Percentiles rank a stretch among this genome's conserved stretches.
Conservation (phyloP, 2,113 vertebrate species). For the Seriola aureovittata region DNA sequence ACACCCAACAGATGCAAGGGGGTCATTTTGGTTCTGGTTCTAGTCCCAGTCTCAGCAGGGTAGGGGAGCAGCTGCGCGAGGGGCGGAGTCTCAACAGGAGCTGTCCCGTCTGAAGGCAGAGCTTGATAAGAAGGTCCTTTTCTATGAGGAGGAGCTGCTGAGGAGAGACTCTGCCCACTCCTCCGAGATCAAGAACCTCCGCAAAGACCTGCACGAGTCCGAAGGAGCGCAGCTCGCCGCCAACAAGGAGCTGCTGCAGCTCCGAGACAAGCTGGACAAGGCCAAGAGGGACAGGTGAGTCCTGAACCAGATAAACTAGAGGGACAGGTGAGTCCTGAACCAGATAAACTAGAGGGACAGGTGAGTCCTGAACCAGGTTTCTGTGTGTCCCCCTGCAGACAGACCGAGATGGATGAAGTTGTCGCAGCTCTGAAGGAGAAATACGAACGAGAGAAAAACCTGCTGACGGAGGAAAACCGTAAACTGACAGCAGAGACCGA, state of each 20-base stretch:
- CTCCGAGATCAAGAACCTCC: conserved; percentile 91
- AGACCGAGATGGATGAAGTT: conserved; percentile 91
- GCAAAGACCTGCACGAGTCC: conserved; percentile 93
- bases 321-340: conserved; percentile 87
- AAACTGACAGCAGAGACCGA: conserved; percentile 91
- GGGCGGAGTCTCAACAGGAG: conserved; percentile 91
- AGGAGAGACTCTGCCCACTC: conserved; percentile 91
- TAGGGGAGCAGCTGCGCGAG: conserved; percentile 81
- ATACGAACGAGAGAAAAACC: conserved; percentile 89
- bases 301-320: conserved; percentile 30
- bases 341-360: neutral
- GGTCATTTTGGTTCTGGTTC: neutral
- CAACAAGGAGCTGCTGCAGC: conserved; percentile 91
- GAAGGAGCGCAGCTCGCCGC: conserved; percentile 91
- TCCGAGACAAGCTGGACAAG: conserved; percentile 95
- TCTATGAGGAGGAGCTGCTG: conserved; percentile 95
- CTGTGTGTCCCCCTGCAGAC: conserved; percentile 78
- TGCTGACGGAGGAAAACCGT: conserved; percentile 92
- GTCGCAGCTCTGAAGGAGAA: conserved; percentile 89
- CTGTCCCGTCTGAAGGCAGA: conserved; percentile 92
- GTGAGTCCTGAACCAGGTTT: neutral
- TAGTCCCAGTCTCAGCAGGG: conserved; percentile 86
- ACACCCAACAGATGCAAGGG: too few species aligned
- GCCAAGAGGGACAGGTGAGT: conserved; percentile 83
- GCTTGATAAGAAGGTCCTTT: conserved; percentile 94